Base-by-base conservation (phyloP, 2,113 vertebrate genomes). In the Corythornis cristatus region DNA sequence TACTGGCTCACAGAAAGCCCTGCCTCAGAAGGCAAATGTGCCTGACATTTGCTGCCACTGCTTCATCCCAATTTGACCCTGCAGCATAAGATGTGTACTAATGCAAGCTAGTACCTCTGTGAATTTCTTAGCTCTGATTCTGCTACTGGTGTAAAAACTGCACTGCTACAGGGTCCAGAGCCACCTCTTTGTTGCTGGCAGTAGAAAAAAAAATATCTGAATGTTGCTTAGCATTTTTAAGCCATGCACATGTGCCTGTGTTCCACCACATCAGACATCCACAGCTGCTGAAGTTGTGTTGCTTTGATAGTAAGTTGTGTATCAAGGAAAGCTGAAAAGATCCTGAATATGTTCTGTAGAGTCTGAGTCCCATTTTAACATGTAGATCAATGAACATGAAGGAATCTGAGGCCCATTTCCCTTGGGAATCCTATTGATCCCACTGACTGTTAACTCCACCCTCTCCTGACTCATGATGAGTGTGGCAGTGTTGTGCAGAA, bases 381-480 rank as follows among this genome's bases (percentile, higher is more conserved):
- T 54, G 50, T 9, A 19, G 11, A 37, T 14, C 37, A 42, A 43
- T 26, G 37, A 54, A 23, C 51, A 2, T 8, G 80, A 53, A 65
- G 82, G 12, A 73, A 58, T 82, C 21, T 48, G 23, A 3, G 16
- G 28, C 18, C 26, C 1, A 0, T 85, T 95, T 96, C 66, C 71
- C 61, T 62, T 51, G 73, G 40, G 80, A 95, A 54, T 50, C 8
- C 48, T 65, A 2, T 53, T 53, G 50, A 35, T 91, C 80, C 75
- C 8, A 0, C 56, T 68, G 14, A 14, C 13, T 77, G 35, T 35
- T 72, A 61, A 58, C 70, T 70, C 78, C 90, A 74, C 33, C 58
- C 48, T 22, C 10, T 45, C 19, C 66, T 88, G 89, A 93, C 78
- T 94, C 72, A 67, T 22, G 48, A 22, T 95, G 90, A 91, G 64